A percentile compares a stretch with the other conserved stretches of the same genome.
Conservation (phyloP, 2,888 invertebrate genomes). For the Drosophila ochracea region DNA sequence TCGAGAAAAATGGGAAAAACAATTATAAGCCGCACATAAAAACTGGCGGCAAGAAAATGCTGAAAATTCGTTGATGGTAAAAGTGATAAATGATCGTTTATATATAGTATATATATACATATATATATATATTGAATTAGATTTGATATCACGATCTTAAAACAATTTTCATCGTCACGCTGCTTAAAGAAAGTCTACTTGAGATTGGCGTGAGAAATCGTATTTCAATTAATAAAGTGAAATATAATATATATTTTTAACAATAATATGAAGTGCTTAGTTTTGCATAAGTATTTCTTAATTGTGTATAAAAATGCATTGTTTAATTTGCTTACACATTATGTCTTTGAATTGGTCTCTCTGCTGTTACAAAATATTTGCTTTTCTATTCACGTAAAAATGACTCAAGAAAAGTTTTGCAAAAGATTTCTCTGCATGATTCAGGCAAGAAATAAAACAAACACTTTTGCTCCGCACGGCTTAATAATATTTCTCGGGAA, state of each 20-base stretch:
- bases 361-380: background rate
- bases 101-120: too few species aligned
- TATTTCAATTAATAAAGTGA: background rate
- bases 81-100: conserved; percentile 20
- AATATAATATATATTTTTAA: background rate
- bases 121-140: conserved; percentile 5
- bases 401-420: background rate
- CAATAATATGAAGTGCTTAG: background rate
- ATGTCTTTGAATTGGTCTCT: background rate
- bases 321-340: background rate
- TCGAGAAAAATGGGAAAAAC: conserved; percentile 1
- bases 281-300: background rate
- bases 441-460: background rate
- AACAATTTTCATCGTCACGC: conserved; percentile 7
- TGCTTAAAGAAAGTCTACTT: background rate
- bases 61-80: conserved; percentile 19
- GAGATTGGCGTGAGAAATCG: background rate
- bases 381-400: background rate
- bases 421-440: background rate
- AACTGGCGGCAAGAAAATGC: conserved; percentile 21
- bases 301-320: background rate
- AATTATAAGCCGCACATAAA: conserved; percentile 25
- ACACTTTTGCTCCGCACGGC: background rate
- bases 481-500: background rate
- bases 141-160: background rate